Evolutionary conservation across 2,113 vertebrate species (phyloP).

Genomic region (Prunella himalayana): DNA sequence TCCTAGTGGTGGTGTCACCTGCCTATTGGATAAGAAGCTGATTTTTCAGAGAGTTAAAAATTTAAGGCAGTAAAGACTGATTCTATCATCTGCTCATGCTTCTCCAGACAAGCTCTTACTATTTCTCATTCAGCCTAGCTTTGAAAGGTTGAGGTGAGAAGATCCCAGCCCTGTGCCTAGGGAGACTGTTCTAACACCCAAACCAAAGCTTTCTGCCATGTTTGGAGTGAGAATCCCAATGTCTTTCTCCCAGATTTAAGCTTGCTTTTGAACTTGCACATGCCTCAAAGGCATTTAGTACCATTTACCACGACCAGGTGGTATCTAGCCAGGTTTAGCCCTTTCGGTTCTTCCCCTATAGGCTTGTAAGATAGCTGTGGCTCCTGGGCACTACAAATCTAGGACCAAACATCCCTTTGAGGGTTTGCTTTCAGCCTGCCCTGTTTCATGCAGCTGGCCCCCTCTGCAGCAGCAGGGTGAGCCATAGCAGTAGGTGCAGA

Average conservation of each 20-base stretch:
- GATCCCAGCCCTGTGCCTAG: background rate
- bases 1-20: background rate
- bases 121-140: background rate
- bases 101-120: background rate
- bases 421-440: background rate
- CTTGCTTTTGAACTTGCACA: background rate
- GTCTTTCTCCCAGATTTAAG: background rate
- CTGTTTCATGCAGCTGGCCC: rapidly evolving
- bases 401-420: background rate
- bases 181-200: background rate
- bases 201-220: background rate
- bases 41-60: background rate
- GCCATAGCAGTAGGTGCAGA: rapidly evolving
- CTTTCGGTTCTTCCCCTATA: background rate
- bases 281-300: background rate
- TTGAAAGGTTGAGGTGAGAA: background rate
- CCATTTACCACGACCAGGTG: rapidly evolving
- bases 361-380: background rate
- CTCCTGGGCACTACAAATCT: background rate
- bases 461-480: background rate
- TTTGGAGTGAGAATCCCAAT: background rate
- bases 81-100: background rate
- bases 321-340: background rate
- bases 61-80: background rate
- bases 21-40: background rate